Evolutionary conservation across 2,113 vertebrate species (phyloP), one percentile per base, ranked within the genome.

Genomic region (Xenotilapia longispinis): DNA sequence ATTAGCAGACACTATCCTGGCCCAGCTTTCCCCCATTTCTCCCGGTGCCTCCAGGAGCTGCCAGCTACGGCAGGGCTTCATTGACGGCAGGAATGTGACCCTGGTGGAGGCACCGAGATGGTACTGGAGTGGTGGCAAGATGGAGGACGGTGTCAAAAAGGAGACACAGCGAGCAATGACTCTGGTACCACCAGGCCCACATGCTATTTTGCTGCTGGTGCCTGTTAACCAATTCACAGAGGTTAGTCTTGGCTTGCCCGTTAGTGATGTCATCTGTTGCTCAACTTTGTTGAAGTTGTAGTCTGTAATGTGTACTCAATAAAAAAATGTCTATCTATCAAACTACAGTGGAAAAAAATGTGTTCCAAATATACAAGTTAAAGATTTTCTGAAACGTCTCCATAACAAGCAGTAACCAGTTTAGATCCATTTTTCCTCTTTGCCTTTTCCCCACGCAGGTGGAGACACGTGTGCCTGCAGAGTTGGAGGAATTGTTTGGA

Each of bases 191-290:
- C 94, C 96, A 1, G 96, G 96, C 4, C 95, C 93, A 4, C 96
- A 95, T 13, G 95, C 93, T 42, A 80, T 97, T 87, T 89, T 97
- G 80, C 88, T 97, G 79, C 93, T 97, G 83, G 93, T 97, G 7
- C 96, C 96, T 2, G 93, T 97, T 6, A 88, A 68, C 7, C 96
- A 96, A 89, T 97, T 97, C 82, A 97, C 96, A 3, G 96, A 96
- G 94, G 94, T 96, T 70, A 14, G 94, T 58, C 12, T 23, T 14
- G 9, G 9, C 70, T 78, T 51, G 11, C 5, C 5, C 5, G 4
- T 57, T 7, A 70, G 10, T 70, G 65, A 38, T 49, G 7, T 49
- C 19, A 53, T 54, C 68, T 73, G 21, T n/a, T 23, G 38, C 40
- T 49, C 42, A 49, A 12, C 42, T 75, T 75, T 75, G 14, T 47